Percentiles rank a stretch among this genome's conserved stretches.
Conservation (phyloP, 2,113 vertebrate genomes). For the Pomatorhinus ruficollis region DNA sequence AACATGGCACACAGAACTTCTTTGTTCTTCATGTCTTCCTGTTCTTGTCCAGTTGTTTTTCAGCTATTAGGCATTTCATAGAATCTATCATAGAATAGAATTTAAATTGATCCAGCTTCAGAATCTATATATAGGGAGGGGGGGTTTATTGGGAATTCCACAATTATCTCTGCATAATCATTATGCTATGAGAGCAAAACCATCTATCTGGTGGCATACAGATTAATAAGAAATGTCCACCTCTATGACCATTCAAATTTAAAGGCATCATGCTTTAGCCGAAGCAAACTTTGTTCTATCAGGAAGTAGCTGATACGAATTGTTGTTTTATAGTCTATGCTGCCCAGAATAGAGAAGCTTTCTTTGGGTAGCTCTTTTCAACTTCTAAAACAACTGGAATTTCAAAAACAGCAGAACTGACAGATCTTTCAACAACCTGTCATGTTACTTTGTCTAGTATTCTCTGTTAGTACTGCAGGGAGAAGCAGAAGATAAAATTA, state of each 20-base stretch:
- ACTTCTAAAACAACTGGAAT: not conserved
- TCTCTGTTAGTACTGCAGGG: not conserved
- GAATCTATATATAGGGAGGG: not conserved
- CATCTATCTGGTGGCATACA: not conserved
- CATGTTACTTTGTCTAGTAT: not conserved
- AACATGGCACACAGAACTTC: not conserved
- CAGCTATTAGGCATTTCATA: not conserved
- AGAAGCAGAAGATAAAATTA: not conserved
- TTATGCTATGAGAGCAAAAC: not conserved
- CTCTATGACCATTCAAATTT: not conserved
- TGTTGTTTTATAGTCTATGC: not conserved
- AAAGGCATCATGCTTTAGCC: not conserved
- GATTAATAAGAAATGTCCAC: not conserved
- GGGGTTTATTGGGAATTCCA: not conserved
- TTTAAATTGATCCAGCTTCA: not conserved
- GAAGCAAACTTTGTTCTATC: not conserved
- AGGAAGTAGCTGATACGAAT: not conserved
- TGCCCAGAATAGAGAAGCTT: not conserved
- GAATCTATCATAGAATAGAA: not conserved
- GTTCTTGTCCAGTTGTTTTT: not conserved
- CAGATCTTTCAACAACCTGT: not conserved
- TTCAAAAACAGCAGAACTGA: not conserved
- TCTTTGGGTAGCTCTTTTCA: not conserved
- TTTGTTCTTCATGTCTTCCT: not conserved
- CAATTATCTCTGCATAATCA: not conserved